These are phyloP conservation scores for Brenthis hecate DNA, from an alignment of 2,888 invertebrate species.

Conservation along the genomic window DNA sequence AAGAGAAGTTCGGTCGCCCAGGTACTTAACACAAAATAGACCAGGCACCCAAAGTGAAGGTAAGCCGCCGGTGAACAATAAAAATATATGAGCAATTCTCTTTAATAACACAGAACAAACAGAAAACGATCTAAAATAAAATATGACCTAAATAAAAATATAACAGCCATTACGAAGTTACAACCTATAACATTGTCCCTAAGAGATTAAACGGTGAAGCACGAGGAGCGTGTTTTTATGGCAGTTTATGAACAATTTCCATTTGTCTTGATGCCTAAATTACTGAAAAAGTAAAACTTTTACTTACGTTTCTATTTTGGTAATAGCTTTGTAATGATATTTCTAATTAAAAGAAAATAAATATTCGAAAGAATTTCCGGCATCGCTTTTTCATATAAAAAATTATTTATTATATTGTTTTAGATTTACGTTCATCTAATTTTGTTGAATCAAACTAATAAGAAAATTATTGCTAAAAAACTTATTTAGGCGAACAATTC, in stretches of 20 bases:
- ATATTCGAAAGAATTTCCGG: too few species aligned
- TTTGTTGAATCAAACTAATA: too few species aligned
- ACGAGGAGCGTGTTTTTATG: slow-evolving; percentile 41
- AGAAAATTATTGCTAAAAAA: too few species aligned
- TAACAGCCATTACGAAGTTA: slow-evolving; percentile 35
- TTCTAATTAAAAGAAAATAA: not conserved
- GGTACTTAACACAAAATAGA: too few species aligned
- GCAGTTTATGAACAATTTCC: slow-evolving; percentile 51
- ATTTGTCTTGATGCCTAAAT: slow-evolving; percentile 52
- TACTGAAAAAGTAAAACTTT: slow-evolving; percentile 4
- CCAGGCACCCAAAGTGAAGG: too few species aligned
- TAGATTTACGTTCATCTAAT: too few species aligned
- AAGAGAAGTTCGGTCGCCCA: too few species aligned
- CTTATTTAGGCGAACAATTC: too few species aligned
- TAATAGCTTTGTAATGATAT: slow-evolving; percentile 9
- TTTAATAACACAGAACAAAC: slow-evolving; percentile 32
- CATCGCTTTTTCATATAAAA: too few species aligned
- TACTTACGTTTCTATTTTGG: not conserved
- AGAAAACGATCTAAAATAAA: slow-evolving; percentile 30
- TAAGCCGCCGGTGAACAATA: not conserved
- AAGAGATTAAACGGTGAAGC: slow-evolving; percentile 32
- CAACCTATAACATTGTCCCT: slow-evolving; percentile 31
- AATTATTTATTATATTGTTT: too few species aligned
- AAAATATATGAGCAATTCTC: slow-evolving; percentile 16
- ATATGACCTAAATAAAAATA: slow-evolving; percentile 37